Conservation (phyloP, 1,140 invertebrate species). For the Caenorhabditis elegans region DNA sequence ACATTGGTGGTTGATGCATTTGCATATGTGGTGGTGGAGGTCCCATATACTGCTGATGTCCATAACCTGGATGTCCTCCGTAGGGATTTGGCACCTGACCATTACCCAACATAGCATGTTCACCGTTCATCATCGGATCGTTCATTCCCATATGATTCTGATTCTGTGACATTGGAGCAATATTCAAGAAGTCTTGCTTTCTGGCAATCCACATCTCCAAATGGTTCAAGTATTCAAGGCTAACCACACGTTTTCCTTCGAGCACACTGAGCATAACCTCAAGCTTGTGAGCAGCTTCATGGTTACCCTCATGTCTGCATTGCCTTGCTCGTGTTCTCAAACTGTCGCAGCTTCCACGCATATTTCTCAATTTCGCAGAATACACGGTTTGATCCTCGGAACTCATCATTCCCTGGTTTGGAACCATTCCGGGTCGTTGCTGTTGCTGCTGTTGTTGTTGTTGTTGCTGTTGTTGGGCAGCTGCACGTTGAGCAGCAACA, state of each 20-base stretch:
- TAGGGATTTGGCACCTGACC: background rate
- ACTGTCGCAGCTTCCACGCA: conserved; percentile 8
- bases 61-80: background rate
- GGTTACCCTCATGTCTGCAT: conserved; percentile 42
- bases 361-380: background rate
- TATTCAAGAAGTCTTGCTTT: conserved; percentile 44
- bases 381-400: background rate
- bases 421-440: background rate
- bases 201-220: conserved; percentile 47
- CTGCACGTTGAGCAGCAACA: background rate
- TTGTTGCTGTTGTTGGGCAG: too few species aligned
- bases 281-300: conserved; percentile 48
- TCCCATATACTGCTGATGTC: conserved; percentile 17
- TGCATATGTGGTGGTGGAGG: conserved; percentile 10
- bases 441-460: too few species aligned
- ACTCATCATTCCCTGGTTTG: background rate
- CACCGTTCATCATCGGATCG: conserved; percentile 9
- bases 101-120: background rate
- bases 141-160: conserved; percentile 20
- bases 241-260: conserved; percentile 46
- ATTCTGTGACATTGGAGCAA: conserved; percentile 1
- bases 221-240: conserved; percentile 46
- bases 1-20: conserved; percentile 35
- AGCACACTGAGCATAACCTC: conserved; percentile 48
- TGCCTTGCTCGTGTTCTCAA: conserved; percentile 40